A percentile compares a stretch with the other conserved stretches of the same genome.
phyloP scores from a whole-genome alignment of 1,140 invertebrate species.

The Zeugodacus cucurbitae region DNA sequence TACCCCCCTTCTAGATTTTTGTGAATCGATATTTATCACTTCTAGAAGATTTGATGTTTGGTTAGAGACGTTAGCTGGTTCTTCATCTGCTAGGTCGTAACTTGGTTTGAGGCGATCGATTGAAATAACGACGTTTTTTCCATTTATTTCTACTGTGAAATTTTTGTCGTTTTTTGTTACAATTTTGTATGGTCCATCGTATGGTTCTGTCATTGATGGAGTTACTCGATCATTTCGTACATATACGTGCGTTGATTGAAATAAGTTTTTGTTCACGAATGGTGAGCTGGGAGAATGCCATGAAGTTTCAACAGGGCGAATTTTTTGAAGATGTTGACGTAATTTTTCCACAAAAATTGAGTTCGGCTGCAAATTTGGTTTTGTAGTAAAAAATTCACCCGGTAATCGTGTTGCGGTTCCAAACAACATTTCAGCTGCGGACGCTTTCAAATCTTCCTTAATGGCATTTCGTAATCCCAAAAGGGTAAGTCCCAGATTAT shows the following conservation, averaged over 20 bases:
- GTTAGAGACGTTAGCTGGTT: too few relatives aligned
- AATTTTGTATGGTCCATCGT: background rate
- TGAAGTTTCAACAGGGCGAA: background rate
- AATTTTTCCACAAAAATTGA: background rate
- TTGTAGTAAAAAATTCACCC: background rate
- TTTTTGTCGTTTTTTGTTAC: background rate
- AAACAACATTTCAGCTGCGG: background rate
- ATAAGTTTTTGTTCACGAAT: background rate
- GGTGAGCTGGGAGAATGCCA: background rate
- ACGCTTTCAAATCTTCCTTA: background rate
- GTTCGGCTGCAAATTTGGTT: background rate
- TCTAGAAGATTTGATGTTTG: too few relatives aligned
- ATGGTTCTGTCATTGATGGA: too few relatives aligned
- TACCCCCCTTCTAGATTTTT: background rate
- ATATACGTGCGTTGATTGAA: background rate
- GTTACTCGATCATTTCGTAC: background rate
- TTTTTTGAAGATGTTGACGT: background rate
- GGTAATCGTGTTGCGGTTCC: background rate
- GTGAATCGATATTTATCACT: too few relatives aligned
- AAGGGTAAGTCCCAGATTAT: background rate
- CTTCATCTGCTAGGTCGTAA: too few relatives aligned
- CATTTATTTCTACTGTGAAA: background rate
- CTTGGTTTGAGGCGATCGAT: too few relatives aligned
- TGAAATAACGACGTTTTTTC: background rate
- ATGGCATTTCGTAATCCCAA: background rate